A percentile compares a stretch with the other conserved stretches of the same genome.
These are phyloP conservation scores for Bellardia pandia DNA, from an alignment of 2,888 invertebrate species.

Conservation along the genomic window DNA sequence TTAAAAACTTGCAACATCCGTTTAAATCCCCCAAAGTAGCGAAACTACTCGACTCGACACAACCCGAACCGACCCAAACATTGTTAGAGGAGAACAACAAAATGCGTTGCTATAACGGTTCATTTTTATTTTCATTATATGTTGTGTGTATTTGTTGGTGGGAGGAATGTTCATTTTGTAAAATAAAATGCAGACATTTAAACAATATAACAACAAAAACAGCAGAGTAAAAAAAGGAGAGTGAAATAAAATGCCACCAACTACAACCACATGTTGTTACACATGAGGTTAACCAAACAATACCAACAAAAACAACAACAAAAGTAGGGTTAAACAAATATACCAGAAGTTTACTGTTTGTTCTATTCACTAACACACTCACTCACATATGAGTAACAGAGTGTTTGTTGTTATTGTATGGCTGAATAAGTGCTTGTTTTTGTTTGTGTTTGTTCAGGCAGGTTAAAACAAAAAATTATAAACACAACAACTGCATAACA, in stretches of 20 bases:
- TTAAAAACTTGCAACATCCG: slow-evolving; percentile 61
- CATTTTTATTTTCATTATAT: slow-evolving; percentile 38
- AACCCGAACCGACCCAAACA: background rate
- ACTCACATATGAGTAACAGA: background rate
- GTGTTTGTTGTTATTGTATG: slow-evolving; percentile 4
- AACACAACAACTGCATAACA: slow-evolving; percentile 45
- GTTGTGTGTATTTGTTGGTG: background rate
- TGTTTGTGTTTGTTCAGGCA: slow-evolving; percentile 36
- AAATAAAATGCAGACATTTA: slow-evolving; percentile 34
- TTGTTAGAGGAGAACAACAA: slow-evolving; percentile 34
- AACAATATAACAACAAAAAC: slow-evolving; percentile 33
- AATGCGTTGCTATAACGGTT: slow-evolving; percentile 43
- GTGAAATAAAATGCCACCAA: slow-evolving; percentile 58
- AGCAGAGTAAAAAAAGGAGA: background rate
- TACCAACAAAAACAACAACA: slow-evolving; percentile 43
- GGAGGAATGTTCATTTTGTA: slow-evolving; percentile 27
- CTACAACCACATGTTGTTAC: slow-evolving; percentile 56
- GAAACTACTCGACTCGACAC: background rate
- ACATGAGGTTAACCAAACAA: slow-evolving; percentile 63
- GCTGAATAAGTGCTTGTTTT: slow-evolving; percentile 30
- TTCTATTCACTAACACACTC: slow-evolving; percentile 11
- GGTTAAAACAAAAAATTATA: slow-evolving; percentile 31
- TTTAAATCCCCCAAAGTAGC: slow-evolving; percentile 36
- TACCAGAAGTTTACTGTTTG: slow-evolving; percentile 33
- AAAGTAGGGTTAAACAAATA: slow-evolving; percentile 49